Evolutionary conservation across 2,113 vertebrate species (phyloP).

Genomic region (Hippocampus zosterae): DNA sequence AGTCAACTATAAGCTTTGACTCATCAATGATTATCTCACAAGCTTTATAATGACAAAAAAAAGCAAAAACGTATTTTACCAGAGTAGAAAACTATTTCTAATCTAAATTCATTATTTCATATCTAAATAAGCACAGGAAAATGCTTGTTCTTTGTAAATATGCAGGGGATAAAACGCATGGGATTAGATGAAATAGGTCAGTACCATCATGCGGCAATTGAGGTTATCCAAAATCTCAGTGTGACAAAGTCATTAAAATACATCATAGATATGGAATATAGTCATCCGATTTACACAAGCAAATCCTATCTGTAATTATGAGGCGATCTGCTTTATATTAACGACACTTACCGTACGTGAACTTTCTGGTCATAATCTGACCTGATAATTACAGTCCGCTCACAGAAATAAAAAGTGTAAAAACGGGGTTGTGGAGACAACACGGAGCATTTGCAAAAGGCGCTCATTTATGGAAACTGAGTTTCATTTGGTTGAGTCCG

Average conservation of each 20-base stretch:
- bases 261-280: slow-evolving; percentile 25
- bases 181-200: slow-evolving; percentile 30
- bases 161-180: background rate
- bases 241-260: slow-evolving; percentile 25
- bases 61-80: too few relatives aligned
- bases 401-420: background rate
- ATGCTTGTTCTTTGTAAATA: background rate
- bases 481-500: slow-evolving; percentile 17
- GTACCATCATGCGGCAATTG: slow-evolving; percentile 25
- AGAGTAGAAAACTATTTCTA: too few relatives aligned
- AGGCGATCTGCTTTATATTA: slow-evolving; percentile 21
- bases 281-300: slow-evolving; percentile 22
- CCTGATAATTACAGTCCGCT: background rate
- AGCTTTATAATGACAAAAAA: background rate
- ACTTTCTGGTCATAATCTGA: slow-evolving; percentile 23
- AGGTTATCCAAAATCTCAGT: slow-evolving; percentile 22
- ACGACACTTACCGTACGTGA: slow-evolving; percentile 13
- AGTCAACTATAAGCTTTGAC: background rate
- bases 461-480: slow-evolving; percentile 5
- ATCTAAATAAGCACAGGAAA: slow-evolving; percentile 3
- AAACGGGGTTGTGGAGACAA: background rate
- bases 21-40: background rate
- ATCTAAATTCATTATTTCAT: slow-evolving; percentile 5
- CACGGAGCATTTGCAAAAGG: background rate
- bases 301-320: slow-evolving; percentile 45